Percentiles rank a stretch among this genome's conserved stretches.
Evolutionary conservation across 1,140 invertebrate species (phyloP).

Genomic region (Conus ventricosus): DNA sequence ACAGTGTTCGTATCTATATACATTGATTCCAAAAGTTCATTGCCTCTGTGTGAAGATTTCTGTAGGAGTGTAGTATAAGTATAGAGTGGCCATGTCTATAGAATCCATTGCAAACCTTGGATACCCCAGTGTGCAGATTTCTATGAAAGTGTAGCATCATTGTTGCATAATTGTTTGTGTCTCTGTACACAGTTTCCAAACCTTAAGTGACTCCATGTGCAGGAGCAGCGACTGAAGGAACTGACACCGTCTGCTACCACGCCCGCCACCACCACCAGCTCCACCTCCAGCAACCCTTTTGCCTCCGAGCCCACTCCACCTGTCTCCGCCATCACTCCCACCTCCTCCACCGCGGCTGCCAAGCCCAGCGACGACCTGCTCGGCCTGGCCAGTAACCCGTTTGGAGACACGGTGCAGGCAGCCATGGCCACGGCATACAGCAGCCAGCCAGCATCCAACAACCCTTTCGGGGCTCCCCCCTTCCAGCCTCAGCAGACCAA

Average conservation of each 20-base stretch:
- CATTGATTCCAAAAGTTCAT: too few species aligned
- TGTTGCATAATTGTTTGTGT: too few species aligned
- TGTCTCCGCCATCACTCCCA: slow-evolving; percentile 31
- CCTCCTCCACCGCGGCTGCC: slow-evolving; percentile 53
- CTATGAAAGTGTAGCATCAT: too few species aligned
- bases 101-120: too few species aligned
- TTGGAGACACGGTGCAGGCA: slow-evolving; percentile 82
- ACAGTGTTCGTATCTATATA: too few species aligned
- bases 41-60: too few species aligned
- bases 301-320: slow-evolving; percentile 71
- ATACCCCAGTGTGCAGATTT: too few species aligned
- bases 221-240: slow-evolving; percentile 68
- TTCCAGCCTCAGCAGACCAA: slow-evolving; percentile 39
- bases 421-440: slow-evolving; percentile 60
- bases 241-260: slow-evolving; percentile 41
- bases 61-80: too few species aligned
- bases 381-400: slow-evolving; percentile 89
- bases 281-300: slow-evolving; percentile 83
- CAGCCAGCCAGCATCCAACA: slow-evolving; percentile 32
- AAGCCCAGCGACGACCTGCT: slow-evolving; percentile 93
- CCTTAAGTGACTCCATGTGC: neutral
- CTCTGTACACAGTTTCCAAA: neutral
- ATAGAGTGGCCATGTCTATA: too few species aligned
- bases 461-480: slow-evolving; percentile 44
- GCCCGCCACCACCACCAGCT: slow-evolving; percentile 39